Base-by-base conservation (phyloP, 1,140 invertebrate species). In the Macrobrachium nipponense region DNA sequence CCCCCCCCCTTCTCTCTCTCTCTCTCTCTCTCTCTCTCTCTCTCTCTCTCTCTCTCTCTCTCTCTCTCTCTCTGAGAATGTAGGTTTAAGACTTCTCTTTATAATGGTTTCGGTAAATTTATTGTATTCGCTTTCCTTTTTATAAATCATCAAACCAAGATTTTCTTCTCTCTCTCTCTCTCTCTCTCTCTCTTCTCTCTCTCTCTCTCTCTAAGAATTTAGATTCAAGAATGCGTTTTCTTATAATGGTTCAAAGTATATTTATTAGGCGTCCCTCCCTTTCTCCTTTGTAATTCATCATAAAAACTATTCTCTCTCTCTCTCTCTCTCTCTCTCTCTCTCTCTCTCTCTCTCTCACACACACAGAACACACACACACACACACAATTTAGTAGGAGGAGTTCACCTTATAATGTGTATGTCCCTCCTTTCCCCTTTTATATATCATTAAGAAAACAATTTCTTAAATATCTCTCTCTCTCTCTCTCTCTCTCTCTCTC, bases 291-390 rank as follows among this genome's bases (percentile, higher is more conserved):
- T n/a, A n/a, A n/a, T n/a, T n/a, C n/a, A n/a, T n/a, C n/a, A n/a
- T n/a, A n/a, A n/a, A n/a, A n/a, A n/a, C 27, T 18, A 10, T 27
- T 18, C 64, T 66, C 17, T 66, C 64, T 66, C 64, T 66, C 64
- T 66, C 64, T 66, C 64, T 66, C 62, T 66, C 62, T 66, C 62
- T 66, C 62, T 66, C 62, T 66, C 62, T 66, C 62, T 66, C 62
- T 66, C 62, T 66, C 62, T 66, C 62, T 66, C 62, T 66, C 62
- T 66, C 62, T 66, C 62, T 66, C 62, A 6, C 62, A 6, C 62
- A 6, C 62, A 6, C 44, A 6, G 5, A 6, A 5, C 44, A 51
- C 44, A 5, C 10, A 51, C 44, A 51, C 10, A 51, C 44, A 6
- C 10, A 5, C 10, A 51, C 10, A 6, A 10, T 51, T 51, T 51